Conservation (phyloP, 2,888 invertebrate species). For the Tenthredo scrophulariae region DNA sequence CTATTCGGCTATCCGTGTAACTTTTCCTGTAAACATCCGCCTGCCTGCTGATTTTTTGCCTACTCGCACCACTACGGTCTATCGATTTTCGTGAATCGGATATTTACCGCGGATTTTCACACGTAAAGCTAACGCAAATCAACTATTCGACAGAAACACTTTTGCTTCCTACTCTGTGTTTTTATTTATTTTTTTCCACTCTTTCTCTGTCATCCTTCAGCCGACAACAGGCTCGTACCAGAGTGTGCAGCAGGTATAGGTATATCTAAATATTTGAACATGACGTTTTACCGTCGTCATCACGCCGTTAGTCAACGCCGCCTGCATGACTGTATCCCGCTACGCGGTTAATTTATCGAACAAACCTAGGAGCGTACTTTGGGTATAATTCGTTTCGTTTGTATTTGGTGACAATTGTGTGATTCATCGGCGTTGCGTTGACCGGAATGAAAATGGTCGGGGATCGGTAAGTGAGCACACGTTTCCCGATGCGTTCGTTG, state of each 20-base stretch:
- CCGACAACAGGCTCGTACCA: background rate
- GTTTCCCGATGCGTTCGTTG: background rate
- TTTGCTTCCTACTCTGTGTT: background rate
- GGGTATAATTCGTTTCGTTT: conserved; percentile 21
- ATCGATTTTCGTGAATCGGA: background rate
- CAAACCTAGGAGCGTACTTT: background rate
- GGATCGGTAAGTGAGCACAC: background rate
- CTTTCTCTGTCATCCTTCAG: background rate
- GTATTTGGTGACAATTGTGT: background rate
- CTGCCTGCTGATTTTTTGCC: background rate
- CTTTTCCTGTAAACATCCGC: background rate
- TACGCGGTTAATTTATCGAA: conserved; percentile 6
- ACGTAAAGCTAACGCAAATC: background rate
- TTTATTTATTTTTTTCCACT: background rate
- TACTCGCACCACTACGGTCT: background rate
- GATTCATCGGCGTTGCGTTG: background rate
- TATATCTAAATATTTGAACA: conserved; percentile 16
- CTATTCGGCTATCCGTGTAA: background rate
- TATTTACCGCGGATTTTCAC: background rate
- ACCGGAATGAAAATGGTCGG: background rate
- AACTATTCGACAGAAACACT: background rate
- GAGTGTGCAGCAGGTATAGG: background rate
- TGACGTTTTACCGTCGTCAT: background rate
- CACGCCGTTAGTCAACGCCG: conserved; percentile 22
- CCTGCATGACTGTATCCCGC: background rate